A percentile compares a stretch with the other conserved stretches of the same genome.
Conservation (phyloP, 2,797 vertebrate genomes). For the Eulemur albifrons region DNA sequence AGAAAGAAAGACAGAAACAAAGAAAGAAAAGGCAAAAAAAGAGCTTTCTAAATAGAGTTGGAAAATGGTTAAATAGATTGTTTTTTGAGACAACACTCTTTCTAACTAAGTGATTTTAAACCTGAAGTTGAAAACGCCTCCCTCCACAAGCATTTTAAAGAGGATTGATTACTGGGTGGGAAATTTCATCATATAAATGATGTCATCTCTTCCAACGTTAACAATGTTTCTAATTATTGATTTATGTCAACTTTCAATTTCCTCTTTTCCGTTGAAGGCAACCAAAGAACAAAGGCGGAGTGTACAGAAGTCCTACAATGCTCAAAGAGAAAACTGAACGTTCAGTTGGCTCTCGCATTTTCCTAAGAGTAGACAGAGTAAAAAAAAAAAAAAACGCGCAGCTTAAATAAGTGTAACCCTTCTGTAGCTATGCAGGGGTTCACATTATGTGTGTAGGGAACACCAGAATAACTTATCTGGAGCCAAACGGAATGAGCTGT, state of each 20-base stretch:
- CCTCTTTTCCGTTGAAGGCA: not conserved
- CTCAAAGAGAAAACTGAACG: not conserved
- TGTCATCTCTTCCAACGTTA: not conserved
- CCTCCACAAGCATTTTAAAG: slow-evolving; percentile 21
- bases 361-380: not conserved
- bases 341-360: not conserved
- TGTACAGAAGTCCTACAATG: not conserved
- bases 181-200: not conserved
- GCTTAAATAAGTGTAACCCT: not conserved
- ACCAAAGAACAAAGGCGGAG: not conserved
- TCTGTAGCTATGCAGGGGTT: not conserved
- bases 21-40: no score
- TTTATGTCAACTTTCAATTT: not conserved
- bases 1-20: no score
- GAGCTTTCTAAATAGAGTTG: not conserved
- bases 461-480: not conserved
- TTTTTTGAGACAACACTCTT: not conserved
- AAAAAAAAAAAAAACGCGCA: not conserved
- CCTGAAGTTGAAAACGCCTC: not conserved
- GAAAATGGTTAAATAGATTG: not conserved
- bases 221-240: not conserved
- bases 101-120: not conserved
- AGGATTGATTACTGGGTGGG: not conserved
- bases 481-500: not conserved
- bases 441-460: not conserved